A percentile compares a stretch with the other conserved stretches of the same genome.
These are phyloP conservation scores for Agriopis aurantiaria DNA, from an alignment of 2,888 invertebrate species.

Conservation along the genomic window DNA sequence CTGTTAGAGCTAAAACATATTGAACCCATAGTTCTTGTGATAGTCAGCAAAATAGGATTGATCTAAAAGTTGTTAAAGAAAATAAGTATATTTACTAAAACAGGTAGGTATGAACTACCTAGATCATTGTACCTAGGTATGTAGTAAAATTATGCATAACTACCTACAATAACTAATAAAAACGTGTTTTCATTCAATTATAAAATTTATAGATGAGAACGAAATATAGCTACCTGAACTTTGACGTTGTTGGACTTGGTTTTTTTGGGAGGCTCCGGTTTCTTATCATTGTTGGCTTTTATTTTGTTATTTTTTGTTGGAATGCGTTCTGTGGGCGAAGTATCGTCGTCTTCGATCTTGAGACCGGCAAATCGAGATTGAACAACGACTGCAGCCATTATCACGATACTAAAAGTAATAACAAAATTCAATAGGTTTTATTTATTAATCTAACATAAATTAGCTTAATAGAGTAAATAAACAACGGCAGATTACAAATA, in stretches of 20 bases:
- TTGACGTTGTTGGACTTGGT: constrained; percentile 55
- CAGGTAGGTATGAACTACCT: too few species aligned
- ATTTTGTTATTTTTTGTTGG: constrained; percentile 68
- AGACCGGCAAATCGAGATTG: constrained; percentile 92
- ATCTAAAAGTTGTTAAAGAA: too few species aligned
- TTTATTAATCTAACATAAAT: too few species aligned
- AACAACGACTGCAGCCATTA: constrained; percentile 89
- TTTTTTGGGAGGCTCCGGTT: constrained; percentile 72
- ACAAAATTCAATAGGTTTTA: constrained; percentile 13
- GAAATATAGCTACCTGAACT: constrained; percentile 57
- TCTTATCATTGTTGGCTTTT: constrained; percentile 70
- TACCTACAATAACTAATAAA: not conserved
- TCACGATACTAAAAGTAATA: constrained; percentile 27
- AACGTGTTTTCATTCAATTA: not conserved
- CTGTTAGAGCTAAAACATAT: too few species aligned
- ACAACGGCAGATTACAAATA: not conserved
- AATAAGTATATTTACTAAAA: too few species aligned
- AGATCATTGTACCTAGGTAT: too few species aligned
- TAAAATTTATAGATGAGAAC: not conserved
- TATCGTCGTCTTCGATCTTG: constrained; percentile 91
- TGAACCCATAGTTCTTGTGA: too few species aligned
- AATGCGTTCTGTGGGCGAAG: constrained; percentile 60
- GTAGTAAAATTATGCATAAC: not conserved
- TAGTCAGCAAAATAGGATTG: too few species aligned
- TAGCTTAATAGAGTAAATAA: constrained; percentile 11